Percentiles rank a stretch among this genome's conserved stretches.
These are phyloP conservation scores for Galbula dea DNA, from an alignment of 2,113 vertebrate genomes.

Conservation along the genomic window DNA sequence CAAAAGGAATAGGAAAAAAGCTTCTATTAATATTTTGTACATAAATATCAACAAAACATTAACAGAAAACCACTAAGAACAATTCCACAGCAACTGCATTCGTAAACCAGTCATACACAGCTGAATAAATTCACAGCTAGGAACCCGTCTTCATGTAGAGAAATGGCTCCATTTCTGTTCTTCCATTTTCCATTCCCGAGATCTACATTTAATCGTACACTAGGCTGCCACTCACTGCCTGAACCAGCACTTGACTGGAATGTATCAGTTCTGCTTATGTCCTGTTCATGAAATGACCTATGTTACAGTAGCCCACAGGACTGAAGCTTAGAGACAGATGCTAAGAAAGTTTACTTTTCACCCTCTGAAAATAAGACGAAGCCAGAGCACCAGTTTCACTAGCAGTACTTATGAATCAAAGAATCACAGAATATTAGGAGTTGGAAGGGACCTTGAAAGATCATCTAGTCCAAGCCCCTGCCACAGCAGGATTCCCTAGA, in stretches of 20 bases:
- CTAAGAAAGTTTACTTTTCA: background rate
- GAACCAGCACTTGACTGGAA: background rate
- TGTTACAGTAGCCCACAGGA: background rate
- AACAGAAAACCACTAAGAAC: background rate
- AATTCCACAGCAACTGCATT: background rate
- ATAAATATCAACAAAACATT: background rate
- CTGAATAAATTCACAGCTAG: background rate
- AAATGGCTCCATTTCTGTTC: background rate
- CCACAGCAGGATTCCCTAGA: too few relatives aligned
- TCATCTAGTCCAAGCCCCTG: too few relatives aligned
- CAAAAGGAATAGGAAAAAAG: constrained; percentile 69
- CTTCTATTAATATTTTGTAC: constrained; percentile 67
- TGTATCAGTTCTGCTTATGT: background rate
- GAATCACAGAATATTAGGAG: too few relatives aligned
- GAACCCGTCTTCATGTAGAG: background rate
- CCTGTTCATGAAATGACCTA: background rate
- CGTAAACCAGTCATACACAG: background rate
- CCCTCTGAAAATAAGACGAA: background rate
- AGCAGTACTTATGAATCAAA: background rate
- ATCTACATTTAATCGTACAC: background rate
- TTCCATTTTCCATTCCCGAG: background rate
- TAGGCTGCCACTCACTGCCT: background rate
- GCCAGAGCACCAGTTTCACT: background rate
- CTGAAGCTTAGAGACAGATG: background rate
- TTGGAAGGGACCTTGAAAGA: too few relatives aligned